Evolutionary conservation across 2,113 vertebrate species (phyloP).

Genomic region (Castor canadensis): DNA sequence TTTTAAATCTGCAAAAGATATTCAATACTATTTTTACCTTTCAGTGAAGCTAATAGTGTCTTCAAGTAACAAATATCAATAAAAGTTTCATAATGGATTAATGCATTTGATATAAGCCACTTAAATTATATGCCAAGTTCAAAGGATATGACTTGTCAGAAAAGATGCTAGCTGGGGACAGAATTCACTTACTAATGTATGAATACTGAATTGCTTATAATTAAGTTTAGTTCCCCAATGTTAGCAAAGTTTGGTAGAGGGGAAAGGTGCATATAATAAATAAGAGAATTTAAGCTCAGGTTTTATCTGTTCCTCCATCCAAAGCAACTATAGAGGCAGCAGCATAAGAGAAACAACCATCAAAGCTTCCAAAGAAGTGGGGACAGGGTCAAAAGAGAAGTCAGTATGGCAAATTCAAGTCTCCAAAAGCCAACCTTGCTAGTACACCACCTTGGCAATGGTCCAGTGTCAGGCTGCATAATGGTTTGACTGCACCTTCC

Average conservation of each 20-base stretch:
- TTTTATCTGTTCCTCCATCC: background rate
- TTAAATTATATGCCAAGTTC: background rate
- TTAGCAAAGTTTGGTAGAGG: background rate
- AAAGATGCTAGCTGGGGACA: background rate
- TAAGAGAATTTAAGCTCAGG: background rate
- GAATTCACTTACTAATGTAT: background rate
- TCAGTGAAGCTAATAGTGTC: background rate
- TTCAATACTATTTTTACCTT: background rate
- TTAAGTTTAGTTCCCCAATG: background rate
- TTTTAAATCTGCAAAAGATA: background rate
- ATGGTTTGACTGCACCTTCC: background rate
- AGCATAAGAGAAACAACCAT: background rate
- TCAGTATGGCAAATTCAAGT: background rate
- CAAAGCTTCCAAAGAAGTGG: background rate
- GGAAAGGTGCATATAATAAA: background rate
- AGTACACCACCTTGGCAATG: background rate
- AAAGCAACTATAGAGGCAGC: background rate
- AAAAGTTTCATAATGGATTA: constrained; percentile 28
- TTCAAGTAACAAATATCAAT: background rate
- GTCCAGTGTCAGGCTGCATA: background rate
- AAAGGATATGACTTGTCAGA: constrained; percentile 19
- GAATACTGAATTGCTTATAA: constrained; percentile 4
- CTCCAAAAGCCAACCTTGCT: background rate
- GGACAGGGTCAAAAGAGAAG: background rate
- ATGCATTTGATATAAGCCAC: background rate